Percentiles rank a stretch among this genome's conserved stretches.
These are phyloP conservation scores for Ailuropoda melanoleuca DNA, from an alignment of 2,113 vertebrate genomes.

Conservation along the genomic window DNA sequence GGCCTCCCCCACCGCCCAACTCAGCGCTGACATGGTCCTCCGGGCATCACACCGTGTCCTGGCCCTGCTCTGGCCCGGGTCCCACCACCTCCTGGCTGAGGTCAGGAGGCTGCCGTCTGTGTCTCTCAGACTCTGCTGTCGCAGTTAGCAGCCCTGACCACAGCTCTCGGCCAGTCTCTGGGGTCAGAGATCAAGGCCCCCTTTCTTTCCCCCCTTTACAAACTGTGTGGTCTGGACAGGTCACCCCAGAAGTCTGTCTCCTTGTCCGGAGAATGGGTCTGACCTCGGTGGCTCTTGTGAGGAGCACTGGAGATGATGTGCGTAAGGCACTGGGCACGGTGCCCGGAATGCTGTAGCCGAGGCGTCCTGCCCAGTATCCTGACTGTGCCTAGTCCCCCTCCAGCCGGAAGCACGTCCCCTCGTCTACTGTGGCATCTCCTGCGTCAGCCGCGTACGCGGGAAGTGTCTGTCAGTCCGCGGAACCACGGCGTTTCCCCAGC, in stretches of 20 bases:
- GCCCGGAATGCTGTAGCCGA: too few species aligned
- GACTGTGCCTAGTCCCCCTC: too few species aligned
- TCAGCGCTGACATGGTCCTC: not conserved
- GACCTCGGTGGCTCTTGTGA: not conserved
- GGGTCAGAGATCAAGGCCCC: not conserved
- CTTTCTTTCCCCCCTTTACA: not conserved
- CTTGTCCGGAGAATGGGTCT: not conserved
- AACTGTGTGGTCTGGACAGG: not conserved
- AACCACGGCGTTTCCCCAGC: too few species aligned
- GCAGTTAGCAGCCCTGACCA: not conserved
- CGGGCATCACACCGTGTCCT: not conserved
- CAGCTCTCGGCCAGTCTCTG: not conserved
- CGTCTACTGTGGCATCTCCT: too few species aligned
- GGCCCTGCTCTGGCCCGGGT: too few species aligned
- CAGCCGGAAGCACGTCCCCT: too few species aligned
- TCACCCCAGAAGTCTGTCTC: not conserved
- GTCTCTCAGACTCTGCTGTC: not conserved
- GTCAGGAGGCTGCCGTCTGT: not conserved
- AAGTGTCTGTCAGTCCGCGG: accelerated
- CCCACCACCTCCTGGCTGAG: not conserved
- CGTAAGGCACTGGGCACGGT: too few species aligned
- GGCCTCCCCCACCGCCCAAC: too few species aligned
- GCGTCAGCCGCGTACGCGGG: too few species aligned
- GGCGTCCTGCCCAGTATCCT: too few species aligned
- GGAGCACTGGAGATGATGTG: not conserved